These are phyloP conservation scores for Danio tinwini DNA, from an alignment of 2,797 vertebrate species.

Conservation along the genomic window DNA sequence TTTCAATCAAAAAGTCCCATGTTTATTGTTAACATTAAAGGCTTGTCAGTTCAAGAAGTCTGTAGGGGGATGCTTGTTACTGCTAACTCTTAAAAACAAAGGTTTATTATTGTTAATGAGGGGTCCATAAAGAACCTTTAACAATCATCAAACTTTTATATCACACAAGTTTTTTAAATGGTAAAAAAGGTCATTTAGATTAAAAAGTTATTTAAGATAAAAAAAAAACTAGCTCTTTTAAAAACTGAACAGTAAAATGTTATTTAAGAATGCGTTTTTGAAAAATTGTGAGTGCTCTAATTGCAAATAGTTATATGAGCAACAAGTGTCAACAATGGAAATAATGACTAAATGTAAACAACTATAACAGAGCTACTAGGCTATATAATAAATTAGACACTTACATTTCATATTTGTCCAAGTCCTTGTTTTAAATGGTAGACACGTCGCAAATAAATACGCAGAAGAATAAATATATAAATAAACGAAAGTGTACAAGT, in stretches of 20 bases:
- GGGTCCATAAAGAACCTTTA: too few species aligned
- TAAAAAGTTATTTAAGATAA: too few species aligned
- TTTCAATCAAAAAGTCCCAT: conserved; percentile 5
- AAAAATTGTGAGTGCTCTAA: not conserved
- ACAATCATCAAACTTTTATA: too few species aligned
- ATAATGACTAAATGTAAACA: not conserved
- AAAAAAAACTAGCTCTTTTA: too few species aligned
- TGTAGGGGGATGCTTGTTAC: not conserved
- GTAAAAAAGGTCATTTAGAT: too few species aligned
- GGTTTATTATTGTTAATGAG: too few species aligned
- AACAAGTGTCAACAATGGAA: conserved; percentile 29
- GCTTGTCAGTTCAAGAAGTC: conserved; percentile 1
- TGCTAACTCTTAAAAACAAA: not conserved
- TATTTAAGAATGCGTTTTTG: too few species aligned
- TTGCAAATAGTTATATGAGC: not conserved
- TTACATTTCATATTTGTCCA: conserved; percentile 85
- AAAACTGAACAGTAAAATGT: too few species aligned
- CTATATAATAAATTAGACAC: conserved; percentile 62
- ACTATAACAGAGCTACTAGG: conserved; percentile 23
- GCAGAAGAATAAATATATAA: conserved; percentile 61
- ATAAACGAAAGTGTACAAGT: conserved; percentile 50
- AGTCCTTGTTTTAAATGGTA: conserved; percentile 66
- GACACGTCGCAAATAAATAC: conserved; percentile 71
- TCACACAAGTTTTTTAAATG: too few species aligned
- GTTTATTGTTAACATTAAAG: conserved; percentile 9